These are phyloP conservation scores for Cydia fagiglandana DNA, from an alignment of 1,140 invertebrate genomes.

Conservation along the genomic window DNA sequence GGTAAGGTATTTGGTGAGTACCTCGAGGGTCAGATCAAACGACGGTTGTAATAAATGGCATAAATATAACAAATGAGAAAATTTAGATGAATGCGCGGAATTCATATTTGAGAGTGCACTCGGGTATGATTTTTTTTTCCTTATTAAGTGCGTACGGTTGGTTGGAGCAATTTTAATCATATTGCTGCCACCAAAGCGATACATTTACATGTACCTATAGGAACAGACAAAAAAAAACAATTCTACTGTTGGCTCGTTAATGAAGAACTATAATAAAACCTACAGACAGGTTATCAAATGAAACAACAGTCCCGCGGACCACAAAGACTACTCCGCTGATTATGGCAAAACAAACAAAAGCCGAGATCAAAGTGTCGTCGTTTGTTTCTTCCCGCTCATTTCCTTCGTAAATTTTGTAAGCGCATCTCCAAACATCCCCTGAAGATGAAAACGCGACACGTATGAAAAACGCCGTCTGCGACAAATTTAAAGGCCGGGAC, in stretches of 20 bases:
- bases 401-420: conserved; percentile 45
- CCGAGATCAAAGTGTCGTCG: conserved; percentile 52
- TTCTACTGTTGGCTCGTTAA: not conserved
- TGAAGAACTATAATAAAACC: conserved; percentile 15
- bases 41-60: conserved; percentile 12
- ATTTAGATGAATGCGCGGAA: conserved; percentile 5
- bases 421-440: conserved; percentile 35
- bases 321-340: conserved; percentile 39
- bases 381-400: conserved; percentile 55
- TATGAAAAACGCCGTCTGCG: conserved; percentile 41
- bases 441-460: conserved; percentile 42
- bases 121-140: conserved; percentile 13
- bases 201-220: not conserved
- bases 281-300: conserved; percentile 9
- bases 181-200: not conserved
- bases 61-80: conserved; percentile 23
- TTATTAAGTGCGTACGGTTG: not conserved
- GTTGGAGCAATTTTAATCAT: not conserved
- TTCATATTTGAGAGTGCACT: conserved; percentile 26
- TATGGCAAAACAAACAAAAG: conserved; percentile 54
- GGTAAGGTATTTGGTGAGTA: conserved; percentile 19
- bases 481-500: conserved; percentile 42
- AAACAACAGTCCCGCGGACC: conserved; percentile 14
- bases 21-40: conserved; percentile 20
- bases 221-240: not conserved